Evolutionary conservation across 2,797 vertebrate species (phyloP).

Genomic region (Platalea minor): DNA sequence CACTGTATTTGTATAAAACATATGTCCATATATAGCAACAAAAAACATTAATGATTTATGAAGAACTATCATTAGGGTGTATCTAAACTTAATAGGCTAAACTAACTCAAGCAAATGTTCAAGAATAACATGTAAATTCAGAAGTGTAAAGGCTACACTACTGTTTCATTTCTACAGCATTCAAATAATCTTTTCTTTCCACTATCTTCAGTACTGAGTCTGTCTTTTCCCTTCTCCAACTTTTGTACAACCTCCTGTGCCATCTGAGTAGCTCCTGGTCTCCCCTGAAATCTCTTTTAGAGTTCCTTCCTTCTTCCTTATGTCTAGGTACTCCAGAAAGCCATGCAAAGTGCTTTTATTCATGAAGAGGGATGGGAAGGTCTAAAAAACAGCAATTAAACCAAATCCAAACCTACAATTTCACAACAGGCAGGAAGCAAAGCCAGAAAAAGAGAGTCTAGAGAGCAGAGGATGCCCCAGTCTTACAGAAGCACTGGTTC

Average conservation of each 20-base stretch:
- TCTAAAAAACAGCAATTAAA: constrained; percentile 7
- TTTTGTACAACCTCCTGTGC: background rate
- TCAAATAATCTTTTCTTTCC: background rate
- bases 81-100: background rate
- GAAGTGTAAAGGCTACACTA: background rate
- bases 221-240: background rate
- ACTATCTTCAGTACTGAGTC: background rate
- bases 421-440: background rate
- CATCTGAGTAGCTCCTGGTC: background rate
- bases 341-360: background rate
- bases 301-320: background rate
- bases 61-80: background rate
- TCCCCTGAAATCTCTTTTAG: background rate
- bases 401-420: background rate
- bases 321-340: background rate
- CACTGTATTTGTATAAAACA: background rate
- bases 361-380: background rate
- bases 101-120: background rate
- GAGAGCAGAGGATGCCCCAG: background rate
- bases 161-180: background rate
- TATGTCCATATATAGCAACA: background rate
- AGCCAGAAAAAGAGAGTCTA: background rate
- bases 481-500: background rate
- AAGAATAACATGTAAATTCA: background rate
- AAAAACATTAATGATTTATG: background rate